Percentiles rank a stretch among this genome's conserved stretches.
Conservation (phyloP, 2,797 vertebrate genomes). For the Chromis chromis region DNA sequence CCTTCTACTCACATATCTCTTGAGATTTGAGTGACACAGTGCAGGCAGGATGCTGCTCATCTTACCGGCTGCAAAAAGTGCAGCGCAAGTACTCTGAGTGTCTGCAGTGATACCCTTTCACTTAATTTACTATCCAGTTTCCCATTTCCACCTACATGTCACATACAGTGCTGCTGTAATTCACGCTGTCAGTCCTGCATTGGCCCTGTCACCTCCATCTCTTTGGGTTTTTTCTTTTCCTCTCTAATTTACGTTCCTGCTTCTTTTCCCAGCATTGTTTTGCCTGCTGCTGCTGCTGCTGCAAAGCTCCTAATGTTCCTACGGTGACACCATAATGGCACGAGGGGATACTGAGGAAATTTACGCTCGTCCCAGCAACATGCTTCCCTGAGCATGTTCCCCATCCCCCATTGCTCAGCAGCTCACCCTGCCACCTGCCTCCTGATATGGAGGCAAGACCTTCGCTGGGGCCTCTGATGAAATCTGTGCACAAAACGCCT, state of each 20-base stretch:
- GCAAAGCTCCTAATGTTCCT: conserved; percentile 49
- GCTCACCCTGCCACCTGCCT: conserved; percentile 63
- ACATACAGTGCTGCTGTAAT: neutral
- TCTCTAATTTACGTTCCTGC: neutral
- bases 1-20: conserved; percentile 12
- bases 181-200: neutral
- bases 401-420: conserved; percentile 54
- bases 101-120: conserved; percentile 3
- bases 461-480: conserved; percentile 35
- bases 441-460: conserved; percentile 47
- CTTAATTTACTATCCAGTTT: neutral
- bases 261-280: neutral
- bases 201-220: neutral
- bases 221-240: neutral
- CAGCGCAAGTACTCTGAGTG: neutral
- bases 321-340: conserved; percentile 29
- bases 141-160: conserved; percentile 12
- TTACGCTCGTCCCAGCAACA: conserved; percentile 49
- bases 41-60: neutral
- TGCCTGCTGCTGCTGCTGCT: conserved; percentile 12
- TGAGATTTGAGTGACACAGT: neutral
- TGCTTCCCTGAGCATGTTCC: conserved; percentile 56
- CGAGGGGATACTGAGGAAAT: conserved; percentile 44
- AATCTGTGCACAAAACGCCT: conserved; percentile 24
- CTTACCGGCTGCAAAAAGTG: conserved; percentile 1